Conservation (phyloP, 2,113 vertebrate species). For the Hippopotamus amphibius region DNA sequence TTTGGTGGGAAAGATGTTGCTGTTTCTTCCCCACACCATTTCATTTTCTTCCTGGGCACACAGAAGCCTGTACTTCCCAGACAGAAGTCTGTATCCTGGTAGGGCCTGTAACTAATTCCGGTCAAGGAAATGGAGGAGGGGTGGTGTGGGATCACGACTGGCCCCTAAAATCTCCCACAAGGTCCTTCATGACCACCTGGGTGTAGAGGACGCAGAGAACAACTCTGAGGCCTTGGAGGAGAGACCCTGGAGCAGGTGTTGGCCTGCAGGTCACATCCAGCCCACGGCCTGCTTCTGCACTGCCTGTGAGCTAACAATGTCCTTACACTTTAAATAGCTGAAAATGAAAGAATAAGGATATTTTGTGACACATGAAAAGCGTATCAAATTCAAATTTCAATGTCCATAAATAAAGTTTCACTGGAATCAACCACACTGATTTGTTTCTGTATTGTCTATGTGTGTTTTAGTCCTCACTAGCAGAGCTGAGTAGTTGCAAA, state of each 20-base stretch:
- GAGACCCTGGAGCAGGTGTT: background rate
- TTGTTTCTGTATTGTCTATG: background rate
- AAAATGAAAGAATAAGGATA: background rate
- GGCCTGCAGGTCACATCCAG: background rate
- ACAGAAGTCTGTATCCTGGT: no score
- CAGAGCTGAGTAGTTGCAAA: background rate
- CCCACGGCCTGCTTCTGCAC: background rate
- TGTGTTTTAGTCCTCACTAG: background rate
- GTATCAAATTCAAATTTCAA: background rate
- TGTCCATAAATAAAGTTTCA: background rate
- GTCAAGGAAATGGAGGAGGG: background rate
- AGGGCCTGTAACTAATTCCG: background rate
- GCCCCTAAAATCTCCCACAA: background rate
- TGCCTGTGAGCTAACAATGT: background rate
- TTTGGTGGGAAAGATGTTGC: background rate
- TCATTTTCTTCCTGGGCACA: background rate
- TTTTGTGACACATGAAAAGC: conserved; percentile 3
- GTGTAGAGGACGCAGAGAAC: background rate
- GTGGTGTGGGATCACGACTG: rapidly evolving
- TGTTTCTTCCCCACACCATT: background rate
- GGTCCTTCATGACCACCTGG: background rate
- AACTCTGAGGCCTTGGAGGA: background rate
- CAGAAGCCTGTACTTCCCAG: background rate
- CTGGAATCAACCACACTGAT: background rate
- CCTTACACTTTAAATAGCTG: background rate